Conservation (phyloP, 2,888 invertebrate species). For the Poecilus cupreus region DNA sequence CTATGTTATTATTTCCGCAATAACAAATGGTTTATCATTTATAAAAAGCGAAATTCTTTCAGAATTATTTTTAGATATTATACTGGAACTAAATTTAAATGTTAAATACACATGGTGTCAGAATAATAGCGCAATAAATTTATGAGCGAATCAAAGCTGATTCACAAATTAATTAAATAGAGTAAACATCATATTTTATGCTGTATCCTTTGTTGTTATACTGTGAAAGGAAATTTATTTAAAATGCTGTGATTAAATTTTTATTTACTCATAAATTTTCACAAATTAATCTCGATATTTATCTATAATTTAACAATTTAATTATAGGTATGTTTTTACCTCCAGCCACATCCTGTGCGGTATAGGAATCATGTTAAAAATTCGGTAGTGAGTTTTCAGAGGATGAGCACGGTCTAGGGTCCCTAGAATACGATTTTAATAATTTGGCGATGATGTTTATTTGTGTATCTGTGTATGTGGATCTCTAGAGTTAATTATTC, state of each 20-base stretch:
- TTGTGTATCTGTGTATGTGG: too few species aligned
- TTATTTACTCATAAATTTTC: neutral
- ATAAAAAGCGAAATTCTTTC: neutral
- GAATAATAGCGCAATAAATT: constrained; percentile 2
- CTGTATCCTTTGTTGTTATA: neutral
- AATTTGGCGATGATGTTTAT: too few species aligned
- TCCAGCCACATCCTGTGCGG: too few species aligned
- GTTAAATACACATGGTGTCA: neutral
- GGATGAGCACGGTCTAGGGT: too few species aligned
- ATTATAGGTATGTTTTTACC: too few species aligned
- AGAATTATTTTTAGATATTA: constrained; percentile 9
- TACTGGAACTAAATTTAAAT: neutral
- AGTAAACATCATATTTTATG: constrained; percentile 6
- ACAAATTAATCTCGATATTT: neutral
- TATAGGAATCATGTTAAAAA: too few species aligned
- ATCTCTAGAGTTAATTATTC: too few species aligned
- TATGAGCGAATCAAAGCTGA: neutral
- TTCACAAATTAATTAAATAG: constrained; percentile 5
- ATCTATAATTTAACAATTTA: too few species aligned
- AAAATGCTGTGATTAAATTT: neutral
- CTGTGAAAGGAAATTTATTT: too few species aligned
- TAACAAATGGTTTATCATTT: constrained; percentile 17
- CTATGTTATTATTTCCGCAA: neutral
- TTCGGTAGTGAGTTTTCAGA: too few species aligned
- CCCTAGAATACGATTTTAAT: too few species aligned